Percentiles rank a stretch among this genome's conserved stretches.
phyloP scores from a whole-genome alignment of 2,888 invertebrate species.

The Xanthia icteritia region DNA sequence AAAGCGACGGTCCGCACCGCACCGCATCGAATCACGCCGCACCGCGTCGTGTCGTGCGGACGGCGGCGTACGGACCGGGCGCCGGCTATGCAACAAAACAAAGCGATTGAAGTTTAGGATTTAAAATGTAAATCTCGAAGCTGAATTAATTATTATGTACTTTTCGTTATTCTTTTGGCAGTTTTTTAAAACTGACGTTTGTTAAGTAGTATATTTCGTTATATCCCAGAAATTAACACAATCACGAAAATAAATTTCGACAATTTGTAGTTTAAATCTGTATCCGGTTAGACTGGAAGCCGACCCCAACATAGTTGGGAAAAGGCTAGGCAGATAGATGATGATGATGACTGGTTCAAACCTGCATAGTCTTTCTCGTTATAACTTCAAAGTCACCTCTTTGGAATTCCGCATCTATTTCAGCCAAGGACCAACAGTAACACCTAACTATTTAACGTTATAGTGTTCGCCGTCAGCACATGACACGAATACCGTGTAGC shows the following conservation, averaged over 20 bases:
- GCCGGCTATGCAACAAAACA: slow-evolving; percentile 50
- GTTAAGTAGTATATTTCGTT: too few relatives aligned
- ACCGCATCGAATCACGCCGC: neutral
- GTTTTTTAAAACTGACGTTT: neutral
- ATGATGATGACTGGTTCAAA: neutral
- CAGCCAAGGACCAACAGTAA: slow-evolving; percentile 10
- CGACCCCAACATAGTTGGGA: neutral
- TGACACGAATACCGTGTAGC: slow-evolving; percentile 40
- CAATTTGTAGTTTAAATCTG: neutral
- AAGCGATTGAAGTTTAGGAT: slow-evolving; percentile 43
- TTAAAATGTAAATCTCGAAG: slow-evolving; percentile 40
- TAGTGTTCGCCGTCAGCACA: slow-evolving; percentile 41
- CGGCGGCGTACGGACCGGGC: slow-evolving; percentile 6
- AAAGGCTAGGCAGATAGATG: neutral
- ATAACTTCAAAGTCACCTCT: slow-evolving; percentile 26
- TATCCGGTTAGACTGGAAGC: neutral
- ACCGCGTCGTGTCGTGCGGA: slow-evolving; percentile 29
- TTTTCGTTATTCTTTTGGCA: slow-evolving; percentile 10
- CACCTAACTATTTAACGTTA: slow-evolving; percentile 29
- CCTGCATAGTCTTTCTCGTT: neutral
- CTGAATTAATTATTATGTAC: slow-evolving; percentile 38
- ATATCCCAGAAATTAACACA: neutral
- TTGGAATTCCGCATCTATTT: slow-evolving; percentile 22
- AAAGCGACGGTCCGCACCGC: slow-evolving; percentile 30
- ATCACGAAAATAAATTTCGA: neutral